Evolutionary conservation across 2,888 invertebrate species (phyloP).

Genomic region (Abrostola tripartita): DNA sequence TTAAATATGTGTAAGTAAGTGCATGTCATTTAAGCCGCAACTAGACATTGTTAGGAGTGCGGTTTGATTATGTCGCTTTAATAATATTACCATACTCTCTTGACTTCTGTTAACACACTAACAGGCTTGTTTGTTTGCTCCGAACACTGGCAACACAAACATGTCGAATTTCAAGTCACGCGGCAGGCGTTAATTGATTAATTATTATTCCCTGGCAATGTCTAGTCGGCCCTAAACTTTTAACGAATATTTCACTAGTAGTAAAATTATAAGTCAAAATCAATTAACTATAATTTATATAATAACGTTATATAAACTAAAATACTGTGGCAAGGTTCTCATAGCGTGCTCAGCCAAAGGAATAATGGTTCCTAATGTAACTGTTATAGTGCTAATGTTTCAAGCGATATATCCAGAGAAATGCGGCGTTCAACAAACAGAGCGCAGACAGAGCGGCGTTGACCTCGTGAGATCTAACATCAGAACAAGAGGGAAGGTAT

Average conservation of each 20-base stretch:
- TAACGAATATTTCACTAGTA: slow-evolving; percentile 15
- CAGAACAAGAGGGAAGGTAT: slow-evolving; percentile 55
- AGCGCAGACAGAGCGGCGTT: slow-evolving; percentile 41
- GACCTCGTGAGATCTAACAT: slow-evolving; percentile 63
- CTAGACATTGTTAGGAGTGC: not conserved
- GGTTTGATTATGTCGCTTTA: too few species aligned
- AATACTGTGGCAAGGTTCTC: slow-evolving; percentile 65
- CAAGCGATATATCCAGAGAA: slow-evolving; percentile 55
- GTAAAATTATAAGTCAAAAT: slow-evolving; percentile 35
- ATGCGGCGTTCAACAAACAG: slow-evolving; percentile 23
- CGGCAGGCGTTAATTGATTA: not conserved
- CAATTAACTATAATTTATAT: slow-evolving; percentile 42
- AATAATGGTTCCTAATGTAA: slow-evolving; percentile 37
- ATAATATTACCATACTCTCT: too few species aligned
- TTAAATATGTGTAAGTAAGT: slow-evolving; percentile 18
- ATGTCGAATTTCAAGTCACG: not conserved
- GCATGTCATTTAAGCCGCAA: slow-evolving; percentile 3
- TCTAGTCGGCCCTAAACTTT: not conserved
- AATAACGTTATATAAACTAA: slow-evolving; percentile 47
- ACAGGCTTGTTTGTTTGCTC: not conserved
- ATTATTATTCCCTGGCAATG: not conserved
- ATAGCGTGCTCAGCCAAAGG: slow-evolving; percentile 50
- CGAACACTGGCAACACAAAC: not conserved
- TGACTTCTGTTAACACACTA: too few species aligned
- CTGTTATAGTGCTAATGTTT: slow-evolving; percentile 44